Base-by-base conservation (phyloP, 2,888 invertebrate species). In the Hetaerina titia region DNA sequence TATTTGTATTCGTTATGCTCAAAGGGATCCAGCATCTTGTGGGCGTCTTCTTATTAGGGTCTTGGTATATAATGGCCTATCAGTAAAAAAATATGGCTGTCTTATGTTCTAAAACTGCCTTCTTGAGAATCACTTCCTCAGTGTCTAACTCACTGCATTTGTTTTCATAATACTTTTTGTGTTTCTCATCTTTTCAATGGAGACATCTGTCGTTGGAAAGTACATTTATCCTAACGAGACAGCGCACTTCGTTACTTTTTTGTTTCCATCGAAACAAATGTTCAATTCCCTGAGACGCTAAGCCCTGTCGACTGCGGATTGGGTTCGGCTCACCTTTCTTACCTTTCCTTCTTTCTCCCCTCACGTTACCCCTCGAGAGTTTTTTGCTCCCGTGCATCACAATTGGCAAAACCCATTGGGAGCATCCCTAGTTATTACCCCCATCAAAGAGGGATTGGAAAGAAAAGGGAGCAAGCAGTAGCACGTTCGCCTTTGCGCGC, bases 161-260 rank as follows among this genome's bases (percentile, higher is more conserved):
- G 45, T 4, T 81, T 15, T 31, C 81, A 31, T 22, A 81, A 81
- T 31, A 31, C 81, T 8, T 17, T 8, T n/a, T 69, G 45, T 45
- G 45, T 45, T 45, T 45, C 45, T 25, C 81, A 31, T 81, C 31
- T 81, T 25, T 6, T n/a, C 81, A 7, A 81, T 31, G 25, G 81
- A 11, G 81, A 81, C 31, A 31, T 81, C 25, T 2, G 15, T 81
- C 81, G 81, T 31, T 13, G 81, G 81, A 31, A 81, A 81, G 81
- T 81, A 81, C 31, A 22, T 81, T 81, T 31, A 81, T 81, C 81
- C 81, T 81, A 81, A 81, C 81, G 81, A 81, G 81, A 81, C 81
- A 31, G 31, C n/a, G 81, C 25, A 13, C 11, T 81, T 81, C 31
- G 25, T 31, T 11, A 31, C 11, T 31, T 11, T 31, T 81, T 81